A percentile compares a stretch with the other conserved stretches of the same genome.
Conservation (phyloP, 2,797 vertebrate genomes). For the Danio aesculapii region DNA sequence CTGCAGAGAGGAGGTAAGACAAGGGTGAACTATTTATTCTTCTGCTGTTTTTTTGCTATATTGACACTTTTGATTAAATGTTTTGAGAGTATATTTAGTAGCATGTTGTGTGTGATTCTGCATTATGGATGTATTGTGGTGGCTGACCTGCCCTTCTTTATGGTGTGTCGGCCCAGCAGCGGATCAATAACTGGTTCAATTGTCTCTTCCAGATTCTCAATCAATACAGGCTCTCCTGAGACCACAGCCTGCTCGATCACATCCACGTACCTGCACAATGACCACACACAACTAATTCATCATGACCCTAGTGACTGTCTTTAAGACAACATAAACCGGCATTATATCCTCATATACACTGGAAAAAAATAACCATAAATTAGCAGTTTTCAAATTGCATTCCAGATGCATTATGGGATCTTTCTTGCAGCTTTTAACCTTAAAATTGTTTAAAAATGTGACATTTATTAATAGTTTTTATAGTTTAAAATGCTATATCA, state of each 20-base stretch:
- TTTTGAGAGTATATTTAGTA: background rate
- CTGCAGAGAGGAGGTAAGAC: conserved; percentile 59
- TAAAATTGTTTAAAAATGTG: no score
- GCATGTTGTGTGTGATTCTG: background rate
- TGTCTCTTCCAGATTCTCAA: conserved; percentile 83
- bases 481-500: no score
- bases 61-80: background rate
- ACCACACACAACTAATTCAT: conserved; percentile 4
- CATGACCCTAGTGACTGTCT: background rate
- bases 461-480: no score
- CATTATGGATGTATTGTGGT: background rate
- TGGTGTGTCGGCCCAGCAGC: conserved; percentile 78
- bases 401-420: no score
- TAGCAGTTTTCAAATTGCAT: no score
- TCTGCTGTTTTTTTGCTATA: background rate
- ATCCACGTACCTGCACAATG: conserved; percentile 76
- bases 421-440: no score
- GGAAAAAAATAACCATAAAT: no score
- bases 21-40: background rate
- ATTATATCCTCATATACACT: background rate
- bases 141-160: conserved; percentile 82
- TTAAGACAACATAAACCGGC: background rate
- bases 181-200: conserved; percentile 81
- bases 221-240: conserved; percentile 78
- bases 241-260: conserved; percentile 81